Base-by-base conservation (phyloP, 2,797 vertebrate genomes). In the Melanitta fusca region DNA sequence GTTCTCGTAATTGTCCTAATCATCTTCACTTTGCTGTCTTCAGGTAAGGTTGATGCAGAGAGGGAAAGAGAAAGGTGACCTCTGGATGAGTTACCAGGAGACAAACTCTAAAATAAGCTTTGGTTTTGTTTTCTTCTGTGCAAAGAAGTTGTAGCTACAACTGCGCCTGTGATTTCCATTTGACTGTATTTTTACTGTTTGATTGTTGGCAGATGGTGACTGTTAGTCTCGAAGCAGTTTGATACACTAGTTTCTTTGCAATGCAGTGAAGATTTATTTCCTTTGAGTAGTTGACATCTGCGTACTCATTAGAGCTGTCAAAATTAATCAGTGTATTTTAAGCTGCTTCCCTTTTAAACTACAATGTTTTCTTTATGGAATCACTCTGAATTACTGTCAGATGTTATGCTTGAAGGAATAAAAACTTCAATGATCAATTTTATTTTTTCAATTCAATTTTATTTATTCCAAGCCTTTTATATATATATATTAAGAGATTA, bases 31-130 rank as follows among this genome's bases (percentile, higher is more conserved):
- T 92, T 69, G 65, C 80, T 93, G 43, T 90, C 95, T 70, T 89
- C 97, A 96, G 97, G 97, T 97, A 97, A 97, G 97, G 38, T 41
- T 89, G 81, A 73, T 60, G 39, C 47, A 51, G 58, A 74, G 28
- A 53, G 57, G 72, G 58, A 54, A 62, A 70, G 77, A 79, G 61
- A 61, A 88, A 2, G 30, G n/a, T 78, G 38, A 16, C 6, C 28
- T 62, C n/a, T 79, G 51, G 38, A 36, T 45, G 58, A 30, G 54
- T 85, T 66, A 39, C 20, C 14, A 32, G 70, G 45, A 39, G 22
- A 43, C 9, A 53, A 69, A 28, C 27, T 65, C 25, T 60, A 43
- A 39, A 17, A 7, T 0, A 1, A 39, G 38, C 27, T 87, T 89
- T 49, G 49, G 11, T 5, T 84, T 78, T 91, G 38, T 85, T 97